Percentiles rank a stretch among this genome's conserved stretches.
Conservation (phyloP, 1,140 invertebrate genomes). For the Eulimnadia texana region DNA sequence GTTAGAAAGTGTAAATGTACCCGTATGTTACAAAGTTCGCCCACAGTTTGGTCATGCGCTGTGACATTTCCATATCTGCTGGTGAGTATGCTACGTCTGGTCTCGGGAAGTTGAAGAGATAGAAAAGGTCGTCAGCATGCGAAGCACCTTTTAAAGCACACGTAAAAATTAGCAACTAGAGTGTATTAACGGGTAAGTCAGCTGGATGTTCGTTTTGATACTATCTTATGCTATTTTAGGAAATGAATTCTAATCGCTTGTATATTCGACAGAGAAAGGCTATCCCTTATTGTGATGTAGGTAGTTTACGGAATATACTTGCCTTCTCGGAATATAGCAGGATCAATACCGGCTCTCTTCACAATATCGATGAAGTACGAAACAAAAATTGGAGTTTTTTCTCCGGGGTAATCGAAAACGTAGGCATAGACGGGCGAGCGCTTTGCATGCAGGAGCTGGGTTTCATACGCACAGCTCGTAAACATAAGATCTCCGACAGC, state of each 20-base stretch:
- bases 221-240: too few relatives aligned
- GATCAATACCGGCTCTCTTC: constrained; percentile 5
- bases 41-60: constrained; percentile 44
- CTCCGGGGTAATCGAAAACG: constrained; percentile 2
- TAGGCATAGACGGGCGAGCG: constrained; percentile 2
- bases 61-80: constrained; percentile 35
- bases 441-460: constrained; percentile 4
- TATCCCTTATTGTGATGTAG: too few relatives aligned
- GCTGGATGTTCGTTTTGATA: too few relatives aligned
- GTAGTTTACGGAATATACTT: not conserved
- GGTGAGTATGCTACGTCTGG: constrained; percentile 25
- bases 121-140: constrained; percentile 41
- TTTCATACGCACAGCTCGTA: constrained; percentile 5
- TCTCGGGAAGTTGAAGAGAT: constrained; percentile 27
- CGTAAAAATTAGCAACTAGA: not conserved
- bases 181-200: too few relatives aligned
- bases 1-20: too few relatives aligned
- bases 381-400: not conserved
- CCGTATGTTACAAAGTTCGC: constrained; percentile 49
- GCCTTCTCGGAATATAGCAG: constrained; percentile 3
- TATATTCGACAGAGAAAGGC: too few relatives aligned
- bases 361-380: constrained; percentile 1
- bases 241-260: too few relatives aligned
- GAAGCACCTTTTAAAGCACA: constrained; percentile 33
- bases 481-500: constrained; percentile 11